Evolutionary conservation across 2,797 vertebrate species (phyloP).

Genomic region (Rhabdomys pumilio): DNA sequence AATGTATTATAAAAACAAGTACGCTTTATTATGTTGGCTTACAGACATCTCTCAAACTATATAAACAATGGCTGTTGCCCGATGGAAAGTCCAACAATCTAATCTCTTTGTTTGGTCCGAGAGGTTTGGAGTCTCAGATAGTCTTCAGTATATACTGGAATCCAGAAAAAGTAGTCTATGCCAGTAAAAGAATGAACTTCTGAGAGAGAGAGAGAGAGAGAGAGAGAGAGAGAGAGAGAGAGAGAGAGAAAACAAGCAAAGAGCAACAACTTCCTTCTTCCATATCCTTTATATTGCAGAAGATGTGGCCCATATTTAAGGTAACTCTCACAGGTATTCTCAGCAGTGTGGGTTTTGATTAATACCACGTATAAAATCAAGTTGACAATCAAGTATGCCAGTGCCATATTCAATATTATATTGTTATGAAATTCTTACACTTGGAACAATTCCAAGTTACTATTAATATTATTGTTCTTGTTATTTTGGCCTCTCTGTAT

Average conservation of each 20-base stretch:
- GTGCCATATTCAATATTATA: background rate
- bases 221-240: accelerated
- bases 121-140: background rate
- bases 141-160: background rate
- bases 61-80: background rate
- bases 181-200: background rate
- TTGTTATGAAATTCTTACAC: background rate
- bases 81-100: background rate
- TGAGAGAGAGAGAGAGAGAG: accelerated
- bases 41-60: background rate
- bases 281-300: background rate
- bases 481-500: background rate
- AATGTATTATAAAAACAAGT: background rate
- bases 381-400: too few relatives aligned
- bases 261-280: background rate
- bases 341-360: background rate
- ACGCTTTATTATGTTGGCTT: background rate
- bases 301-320: background rate
- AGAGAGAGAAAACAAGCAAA: background rate
- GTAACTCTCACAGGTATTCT: too few relatives aligned
- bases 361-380: background rate
- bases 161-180: background rate
- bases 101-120: too few relatives aligned
- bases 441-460: background rate
- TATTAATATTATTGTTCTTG: background rate